A percentile compares a stretch with the other conserved stretches of the same genome.
Evolutionary conservation across 2,797 vertebrate species (phyloP).

Genomic region (Phylloscopus collybita): DNA sequence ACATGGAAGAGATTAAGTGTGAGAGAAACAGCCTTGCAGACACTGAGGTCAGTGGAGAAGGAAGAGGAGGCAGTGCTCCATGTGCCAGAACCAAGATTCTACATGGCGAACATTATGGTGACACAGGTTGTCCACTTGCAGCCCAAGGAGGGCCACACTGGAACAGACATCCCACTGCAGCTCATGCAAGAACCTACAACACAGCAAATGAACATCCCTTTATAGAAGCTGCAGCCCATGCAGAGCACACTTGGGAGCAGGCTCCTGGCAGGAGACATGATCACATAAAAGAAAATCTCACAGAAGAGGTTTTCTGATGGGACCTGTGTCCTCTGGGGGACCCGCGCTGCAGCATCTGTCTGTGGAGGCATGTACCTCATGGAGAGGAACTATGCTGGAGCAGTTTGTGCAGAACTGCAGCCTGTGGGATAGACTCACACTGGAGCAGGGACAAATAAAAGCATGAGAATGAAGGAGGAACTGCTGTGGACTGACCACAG

Average conservation of each 20-base stretch:
- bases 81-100: background rate
- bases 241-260: accelerated
- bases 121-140: background rate
- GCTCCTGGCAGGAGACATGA: accelerated
- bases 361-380: background rate
- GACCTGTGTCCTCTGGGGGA: background rate
- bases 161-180: background rate
- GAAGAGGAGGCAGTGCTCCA: background rate
- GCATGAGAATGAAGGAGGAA: background rate
- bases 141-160: background rate
- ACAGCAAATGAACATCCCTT: accelerated
- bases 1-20: background rate
- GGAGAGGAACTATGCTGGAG: background rate
- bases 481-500: background rate
- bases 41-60: background rate
- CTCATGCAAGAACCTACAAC: accelerated
- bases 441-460: background rate
- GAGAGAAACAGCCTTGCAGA: background rate
- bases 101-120: background rate
- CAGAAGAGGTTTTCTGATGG: background rate
- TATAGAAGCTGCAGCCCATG: background rate
- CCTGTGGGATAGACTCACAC: accelerated
- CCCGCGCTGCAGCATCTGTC: background rate
- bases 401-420: background rate
- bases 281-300: background rate